Evolutionary conservation across 2,797 vertebrate species (phyloP), one percentile per base, ranked within the genome.

Genomic region (Poeciliopsis presidionis): DNA sequence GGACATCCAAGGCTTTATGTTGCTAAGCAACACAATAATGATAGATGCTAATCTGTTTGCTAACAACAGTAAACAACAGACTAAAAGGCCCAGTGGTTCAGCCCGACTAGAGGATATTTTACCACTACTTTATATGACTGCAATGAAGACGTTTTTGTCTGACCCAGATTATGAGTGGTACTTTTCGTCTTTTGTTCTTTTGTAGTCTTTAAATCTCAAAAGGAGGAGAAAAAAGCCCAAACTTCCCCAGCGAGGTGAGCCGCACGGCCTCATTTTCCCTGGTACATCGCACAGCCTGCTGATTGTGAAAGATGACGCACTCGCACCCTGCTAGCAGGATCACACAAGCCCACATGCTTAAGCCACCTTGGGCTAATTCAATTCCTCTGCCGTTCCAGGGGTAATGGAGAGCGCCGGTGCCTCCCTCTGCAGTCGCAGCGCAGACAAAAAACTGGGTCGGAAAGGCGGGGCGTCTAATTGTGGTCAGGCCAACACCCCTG

Each of bases 231-330:
- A 67, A 91, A 18, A n/a, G 28, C 4, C 9, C 16, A n/a, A 88
- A 89, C 90, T 87, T 88, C 85, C 86, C 83, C 83, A 80, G 76
- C 39, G 33, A 88, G 87, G 85, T 80, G 79, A 80, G 76, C 83
- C 84, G 75, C 90, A 86, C 85, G 81, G 90, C 84, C 84, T 90
- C 69, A 61, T 88, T 86, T 84, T 91, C 76, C 84, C 76, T 78
- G 83, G 84, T 72, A 91, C 90, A 91, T 90, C 87, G 65, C 90
- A 88, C 88, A 88, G 85, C 43, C 90, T 81, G 89, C 85, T 88
- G 90, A 90, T 89, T 92, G 92, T 90, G 92, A 93, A 91, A 90
- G 91, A 93, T 92, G 93, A 92, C 87, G 90, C 89, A 80, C 91
- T 92, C 82, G 80, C 90, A 89, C 85, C 88, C 87, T 43, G 78